phyloP scores from a whole-genome alignment of 2,888 invertebrate species.

The Masnerella sp. region DNA sequence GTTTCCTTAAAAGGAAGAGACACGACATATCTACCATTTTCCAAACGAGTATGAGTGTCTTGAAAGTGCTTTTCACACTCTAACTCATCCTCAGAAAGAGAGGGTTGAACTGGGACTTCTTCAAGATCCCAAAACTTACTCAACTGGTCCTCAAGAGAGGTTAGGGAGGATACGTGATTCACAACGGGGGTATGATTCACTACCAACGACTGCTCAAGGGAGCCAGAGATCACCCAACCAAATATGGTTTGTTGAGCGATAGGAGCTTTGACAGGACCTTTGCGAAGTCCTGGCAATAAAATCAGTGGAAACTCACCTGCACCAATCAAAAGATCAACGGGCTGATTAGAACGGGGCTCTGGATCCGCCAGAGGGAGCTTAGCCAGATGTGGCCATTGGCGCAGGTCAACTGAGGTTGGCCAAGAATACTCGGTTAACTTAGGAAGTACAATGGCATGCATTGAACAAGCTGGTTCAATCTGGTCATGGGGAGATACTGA shows the following conservation, averaged over 20 bases:
- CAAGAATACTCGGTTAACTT: background rate
- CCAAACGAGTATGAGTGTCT: background rate
- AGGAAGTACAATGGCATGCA: background rate
- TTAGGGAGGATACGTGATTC: background rate
- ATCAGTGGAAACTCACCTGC: background rate
- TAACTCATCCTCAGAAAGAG: background rate
- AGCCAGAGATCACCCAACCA: background rate
- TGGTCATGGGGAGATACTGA: background rate
- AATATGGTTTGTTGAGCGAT: background rate
- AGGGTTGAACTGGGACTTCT: background rate
- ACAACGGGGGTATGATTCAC: too few relatives aligned
- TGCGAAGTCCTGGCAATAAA: background rate
- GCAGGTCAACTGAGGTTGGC: background rate
- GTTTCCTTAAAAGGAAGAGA: slow-evolving; percentile 1
- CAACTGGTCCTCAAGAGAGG: background rate
- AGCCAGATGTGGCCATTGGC: background rate
- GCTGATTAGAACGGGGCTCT: background rate
- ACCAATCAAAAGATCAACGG: background rate
- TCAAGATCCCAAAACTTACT: background rate
- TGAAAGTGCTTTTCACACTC: background rate
- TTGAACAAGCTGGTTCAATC: background rate
- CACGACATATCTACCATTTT: slow-evolving; percentile 4
- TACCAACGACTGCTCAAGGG: background rate
- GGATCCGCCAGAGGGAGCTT: background rate
- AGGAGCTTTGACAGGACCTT: background rate